Evolutionary conservation across 2,113 vertebrate species (phyloP), one percentile per base, ranked within the genome.

Genomic region (Pelecanoides urinatrix): DNA sequence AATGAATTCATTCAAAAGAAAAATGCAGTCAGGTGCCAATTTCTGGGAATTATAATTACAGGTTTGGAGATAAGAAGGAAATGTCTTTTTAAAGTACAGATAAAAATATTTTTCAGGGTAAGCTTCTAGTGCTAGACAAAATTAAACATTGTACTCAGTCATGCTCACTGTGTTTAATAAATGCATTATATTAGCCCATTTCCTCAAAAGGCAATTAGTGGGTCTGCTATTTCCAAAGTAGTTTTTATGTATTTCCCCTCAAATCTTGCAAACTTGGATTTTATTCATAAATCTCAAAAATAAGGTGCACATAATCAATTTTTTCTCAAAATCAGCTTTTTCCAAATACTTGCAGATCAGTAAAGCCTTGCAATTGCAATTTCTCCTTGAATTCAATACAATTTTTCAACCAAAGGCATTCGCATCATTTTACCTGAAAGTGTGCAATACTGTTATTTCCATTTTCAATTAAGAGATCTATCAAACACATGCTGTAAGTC

Each of bases 21-120:
- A 95, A 86, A 85, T 59, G 42, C 30, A 81, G 13, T 34, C 44
- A 96, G 80, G 47, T 88, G 70, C 49, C 91, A 96, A 23, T 81
- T 92, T 94, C 58, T 90, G 40, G 87, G 71, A 95, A 97, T 90
- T 73, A n/a, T 73, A 96, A 95, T 86, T 82, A 13, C 40, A 59
- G 36, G 22, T 73, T 88, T 34, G 36, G 14, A 66, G 42, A 27
- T 3, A 49, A 71, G 38, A 88, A 83, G 19, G 63, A 79, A 93
- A 86, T 25, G 11, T 29, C 42, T 95, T 92, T 87, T 58, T 72
- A 58, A 77, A 94, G 61, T 53, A 77, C 17, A 58, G 58, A 45
- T 40, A 80, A 93, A 88, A 94, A 83, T 72, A 77, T 50, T 91
- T 94, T 92, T 75, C 59, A 92, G n/a, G 3, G 30, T 70, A 81